Conservation (phyloP, 2,888 invertebrate genomes). For the Euproctis similis region DNA sequence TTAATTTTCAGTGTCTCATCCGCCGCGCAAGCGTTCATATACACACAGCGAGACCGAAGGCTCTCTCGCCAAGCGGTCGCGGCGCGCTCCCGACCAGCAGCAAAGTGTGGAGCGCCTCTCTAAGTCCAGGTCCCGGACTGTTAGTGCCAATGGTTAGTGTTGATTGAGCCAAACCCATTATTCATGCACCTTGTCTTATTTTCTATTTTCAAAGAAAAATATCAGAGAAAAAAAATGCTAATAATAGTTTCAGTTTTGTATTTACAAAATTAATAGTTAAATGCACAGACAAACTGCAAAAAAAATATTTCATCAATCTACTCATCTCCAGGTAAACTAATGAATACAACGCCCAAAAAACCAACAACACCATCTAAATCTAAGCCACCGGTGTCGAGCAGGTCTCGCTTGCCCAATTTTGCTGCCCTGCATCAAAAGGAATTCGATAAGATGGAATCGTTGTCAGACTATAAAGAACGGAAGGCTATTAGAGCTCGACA, state of each 20-base stretch:
- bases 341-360: conserved; percentile 12
- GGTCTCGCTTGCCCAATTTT: conserved; percentile 81
- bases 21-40: conserved; percentile 55
- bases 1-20: conserved; percentile 21
- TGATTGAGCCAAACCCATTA: too few relatives aligned
- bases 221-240: too few relatives aligned
- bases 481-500: conserved; percentile 59
- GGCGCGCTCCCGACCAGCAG: conserved; percentile 39
- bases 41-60: conserved; percentile 46
- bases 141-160: conserved; percentile 42
- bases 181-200: neutral
- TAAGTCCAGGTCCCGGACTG: conserved; percentile 48
- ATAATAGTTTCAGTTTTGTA: too few relatives aligned
- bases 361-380: conserved; percentile 27
- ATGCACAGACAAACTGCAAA: too few relatives aligned
- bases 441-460: conserved; percentile 81
- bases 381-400: conserved; percentile 61
- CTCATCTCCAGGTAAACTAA: too few relatives aligned
- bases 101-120: conserved; percentile 48
- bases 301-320: too few relatives aligned
- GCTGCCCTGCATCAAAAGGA: conserved; percentile 79
- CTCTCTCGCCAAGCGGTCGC: conserved; percentile 39
- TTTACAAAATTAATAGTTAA: too few relatives aligned
- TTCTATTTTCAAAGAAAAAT: too few relatives aligned
- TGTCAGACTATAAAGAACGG: conserved; percentile 75